These are phyloP conservation scores for Myiopsitta monachus DNA, from an alignment of 2,113 vertebrate genomes.

Conservation along the genomic window DNA sequence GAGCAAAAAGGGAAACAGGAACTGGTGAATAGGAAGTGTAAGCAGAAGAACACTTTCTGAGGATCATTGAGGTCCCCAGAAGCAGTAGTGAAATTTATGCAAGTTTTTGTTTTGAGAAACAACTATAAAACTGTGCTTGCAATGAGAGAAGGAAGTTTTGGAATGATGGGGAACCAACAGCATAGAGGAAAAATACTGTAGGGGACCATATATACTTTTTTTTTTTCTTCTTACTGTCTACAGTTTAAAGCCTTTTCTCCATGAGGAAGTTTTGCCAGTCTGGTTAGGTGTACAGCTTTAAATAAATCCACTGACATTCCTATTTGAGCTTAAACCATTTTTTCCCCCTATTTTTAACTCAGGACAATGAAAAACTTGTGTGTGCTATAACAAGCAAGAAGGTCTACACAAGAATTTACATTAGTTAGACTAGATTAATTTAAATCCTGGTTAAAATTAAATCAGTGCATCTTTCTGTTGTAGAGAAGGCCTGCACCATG, in stretches of 20 bases:
- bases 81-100: not conserved
- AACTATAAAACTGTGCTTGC: not conserved
- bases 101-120: conserved; percentile 9
- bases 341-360: not conserved
- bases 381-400: not conserved
- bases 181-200: not conserved
- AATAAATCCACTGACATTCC: not conserved
- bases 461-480: not conserved
- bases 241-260: not conserved
- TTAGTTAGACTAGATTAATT: not conserved
- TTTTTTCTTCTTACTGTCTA: not conserved
- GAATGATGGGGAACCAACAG: not conserved
- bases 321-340: not conserved
- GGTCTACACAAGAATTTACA: not conserved
- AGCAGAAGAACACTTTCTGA: not conserved
- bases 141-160: not conserved
- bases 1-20: not conserved
- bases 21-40: not conserved
- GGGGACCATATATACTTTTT: not conserved
- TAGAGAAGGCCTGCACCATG: not conserved
- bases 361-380: not conserved
- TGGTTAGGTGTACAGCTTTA: not conserved
- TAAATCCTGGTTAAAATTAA: not conserved
- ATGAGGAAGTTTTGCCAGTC: not conserved
- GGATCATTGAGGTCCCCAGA: not conserved